Base-by-base conservation (phyloP, 2,113 vertebrate species). In the Acrocephalus kingi region DNA sequence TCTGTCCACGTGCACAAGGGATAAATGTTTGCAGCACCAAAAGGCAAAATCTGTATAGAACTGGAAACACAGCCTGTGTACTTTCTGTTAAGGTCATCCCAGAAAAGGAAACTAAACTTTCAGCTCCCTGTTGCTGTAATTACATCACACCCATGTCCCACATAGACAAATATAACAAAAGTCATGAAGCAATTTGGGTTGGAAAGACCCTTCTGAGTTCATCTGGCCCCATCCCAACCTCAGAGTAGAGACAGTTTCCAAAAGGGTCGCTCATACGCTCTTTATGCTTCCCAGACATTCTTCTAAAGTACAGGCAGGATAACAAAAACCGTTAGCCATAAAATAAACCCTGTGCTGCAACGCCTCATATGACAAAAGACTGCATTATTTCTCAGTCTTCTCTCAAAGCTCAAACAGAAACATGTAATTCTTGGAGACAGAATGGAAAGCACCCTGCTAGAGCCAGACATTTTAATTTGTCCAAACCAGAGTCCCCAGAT, bases 191-290 rank as follows among this genome's bases (percentile, higher is more conserved):
- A 61, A 6, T 71, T 55, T 41, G 27, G 10, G 24, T 19, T 64
- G 45, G 48, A 67, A 77, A 16, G 22, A 46, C 19, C 46, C 11
- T 9, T 2, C 1, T 33, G 46, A 67, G 15, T 39, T 71, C 18
- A 51, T 6, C 33, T 20, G 31, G 21, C n/a, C 39, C 9, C 55
- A 55, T 11, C 16, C 30, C 28, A 55, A 31, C 4, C 62, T 41
- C 31, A 61, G 15, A 79, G 11, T 0, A 55, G 10, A 13, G 17
- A 5, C 4, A 69, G 13, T 19, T 59, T 51, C 13, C 23, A 35
- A 33, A 35, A 46, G 3, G 4, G 3, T 46, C 52, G 20, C 45
- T 13, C 7, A 2, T 1, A 28, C 0, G 5, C 18, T 24, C 15
- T 17, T 64, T 37, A 16, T 5, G 24, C 18, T 11, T 33, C 37